Evolutionary conservation across 2,888 invertebrate genomes (phyloP).

Genomic region (Galeopsomyia nigrocyanea): DNA sequence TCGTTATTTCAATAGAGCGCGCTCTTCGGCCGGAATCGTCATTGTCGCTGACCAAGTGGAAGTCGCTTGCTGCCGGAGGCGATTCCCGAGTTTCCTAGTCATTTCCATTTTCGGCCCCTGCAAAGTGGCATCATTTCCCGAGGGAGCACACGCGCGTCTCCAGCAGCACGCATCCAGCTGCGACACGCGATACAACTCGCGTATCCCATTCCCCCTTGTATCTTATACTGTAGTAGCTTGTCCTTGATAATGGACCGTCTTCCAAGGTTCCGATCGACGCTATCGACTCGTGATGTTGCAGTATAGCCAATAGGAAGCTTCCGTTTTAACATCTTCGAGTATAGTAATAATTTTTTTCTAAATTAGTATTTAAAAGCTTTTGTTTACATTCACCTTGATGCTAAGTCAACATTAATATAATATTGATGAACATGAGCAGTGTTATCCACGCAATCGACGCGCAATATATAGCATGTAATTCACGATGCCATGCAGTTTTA

Average conservation of each 20-base stretch:
- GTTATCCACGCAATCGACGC: not conserved
- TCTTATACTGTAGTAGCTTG: no score
- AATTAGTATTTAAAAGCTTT: not conserved
- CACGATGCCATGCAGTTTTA: constrained; percentile 6
- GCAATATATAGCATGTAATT: not conserved
- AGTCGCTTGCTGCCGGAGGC: constrained; percentile 49
- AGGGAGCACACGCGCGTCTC: constrained; percentile 51
- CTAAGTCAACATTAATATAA: constrained; percentile 5
- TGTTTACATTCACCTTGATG: not conserved
- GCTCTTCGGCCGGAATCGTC: constrained; percentile 50
- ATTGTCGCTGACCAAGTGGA: constrained; percentile 59
- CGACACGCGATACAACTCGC: no score
- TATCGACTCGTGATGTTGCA: not conserved
- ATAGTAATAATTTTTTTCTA: constrained; percentile 1
- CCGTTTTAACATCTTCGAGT: not conserved
- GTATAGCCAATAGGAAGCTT: not conserved
- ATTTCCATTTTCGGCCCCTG: constrained; percentile 66
- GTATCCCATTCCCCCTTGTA: no score
- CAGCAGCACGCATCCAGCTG: no score
- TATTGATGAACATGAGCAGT: not conserved
- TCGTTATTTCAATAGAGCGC: constrained; percentile 41
- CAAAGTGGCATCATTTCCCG: constrained; percentile 68
- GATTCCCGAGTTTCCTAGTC: constrained; percentile 58
- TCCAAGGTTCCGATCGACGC: not conserved
- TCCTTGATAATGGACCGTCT: constrained; percentile 17